Conservation (phyloP, 1,140 invertebrate species). For the Drosophila rhopaloa region DNA sequence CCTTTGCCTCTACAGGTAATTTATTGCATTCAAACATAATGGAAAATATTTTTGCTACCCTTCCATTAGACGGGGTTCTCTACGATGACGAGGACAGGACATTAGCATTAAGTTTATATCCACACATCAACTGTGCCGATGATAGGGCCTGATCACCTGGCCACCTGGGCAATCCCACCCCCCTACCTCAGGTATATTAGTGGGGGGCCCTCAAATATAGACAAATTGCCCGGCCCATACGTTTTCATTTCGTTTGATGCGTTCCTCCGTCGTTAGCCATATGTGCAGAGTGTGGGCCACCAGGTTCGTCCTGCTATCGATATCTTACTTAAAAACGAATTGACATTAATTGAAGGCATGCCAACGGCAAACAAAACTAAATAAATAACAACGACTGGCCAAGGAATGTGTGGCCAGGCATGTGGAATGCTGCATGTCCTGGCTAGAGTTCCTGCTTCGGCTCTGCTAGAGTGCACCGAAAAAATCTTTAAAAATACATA, state of each 20-base stretch:
- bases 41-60: conserved; percentile 79
- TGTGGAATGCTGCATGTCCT: conserved; percentile 47
- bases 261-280: conserved; percentile 34
- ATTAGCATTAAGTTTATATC: conserved; percentile 81
- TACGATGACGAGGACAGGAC: conserved; percentile 55
- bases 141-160: conserved; percentile 65
- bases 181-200: conserved; percentile 50
- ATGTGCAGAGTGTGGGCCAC: not conserved
- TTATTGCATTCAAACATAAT: conserved; percentile 84
- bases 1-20: conserved; percentile 80
- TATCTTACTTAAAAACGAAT: conserved; percentile 83
- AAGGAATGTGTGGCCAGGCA: conserved; percentile 52
- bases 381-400: conserved; percentile 76
- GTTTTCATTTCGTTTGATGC: conserved; percentile 74
- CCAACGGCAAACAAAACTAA: conserved; percentile 79
- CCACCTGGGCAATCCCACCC: conserved; percentile 14
- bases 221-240: conserved; percentile 72
- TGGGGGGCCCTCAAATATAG: conserved; percentile 63
- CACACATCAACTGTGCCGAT: conserved; percentile 69
- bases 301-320: conserved; percentile 55
- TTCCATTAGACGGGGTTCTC: conserved; percentile 47
- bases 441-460: conserved; percentile 7
- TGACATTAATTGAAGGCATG: conserved; percentile 83
- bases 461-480: not conserved
- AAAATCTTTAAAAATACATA: not conserved